Evolutionary conservation across 2,888 invertebrate genomes (phyloP).

Genomic region (Cataglyphis altisquamis): DNA sequence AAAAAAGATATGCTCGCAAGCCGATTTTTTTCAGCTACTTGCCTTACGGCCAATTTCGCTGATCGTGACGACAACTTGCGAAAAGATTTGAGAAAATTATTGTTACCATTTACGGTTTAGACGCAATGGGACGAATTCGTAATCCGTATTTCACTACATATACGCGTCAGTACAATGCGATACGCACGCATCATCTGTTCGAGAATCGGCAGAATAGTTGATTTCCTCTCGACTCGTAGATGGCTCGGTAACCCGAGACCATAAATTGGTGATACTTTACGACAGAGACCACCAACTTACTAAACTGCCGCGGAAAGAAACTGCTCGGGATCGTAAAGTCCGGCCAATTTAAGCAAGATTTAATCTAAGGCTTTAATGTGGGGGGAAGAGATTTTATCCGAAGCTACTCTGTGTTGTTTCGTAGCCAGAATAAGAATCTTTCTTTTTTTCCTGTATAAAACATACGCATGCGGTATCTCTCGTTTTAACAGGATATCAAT

Average conservation of each 20-base stretch:
- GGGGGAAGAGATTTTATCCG: neutral
- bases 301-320: conserved; percentile 59
- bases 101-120: conserved; percentile 5
- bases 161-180: neutral
- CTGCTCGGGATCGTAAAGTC: conserved; percentile 67
- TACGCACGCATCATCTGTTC: conserved; percentile 11
- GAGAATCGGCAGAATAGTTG: conserved; percentile 43
- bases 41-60: neutral
- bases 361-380: conserved; percentile 69
- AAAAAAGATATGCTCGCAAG: conserved; percentile 48
- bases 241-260: conserved; percentile 36
- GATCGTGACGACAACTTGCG: neutral
- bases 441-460: neutral
- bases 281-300: conserved; percentile 56
- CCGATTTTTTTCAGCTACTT: conserved; percentile 61
- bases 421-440: conserved; percentile 54
- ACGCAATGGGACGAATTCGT: neutral
- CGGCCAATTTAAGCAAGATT: conserved; percentile 73
- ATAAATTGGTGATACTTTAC: conserved; percentile 66
- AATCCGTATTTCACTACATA: conserved; percentile 21
- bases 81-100: conserved; percentile 12
- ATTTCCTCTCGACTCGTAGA: conserved; percentile 30
- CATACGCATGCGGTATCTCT: neutral
- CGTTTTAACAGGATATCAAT: neutral
- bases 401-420: conserved; percentile 21